Evolutionary conservation across 2,797 vertebrate genomes (phyloP).

Genomic region (Pelobates cultripes): DNA sequence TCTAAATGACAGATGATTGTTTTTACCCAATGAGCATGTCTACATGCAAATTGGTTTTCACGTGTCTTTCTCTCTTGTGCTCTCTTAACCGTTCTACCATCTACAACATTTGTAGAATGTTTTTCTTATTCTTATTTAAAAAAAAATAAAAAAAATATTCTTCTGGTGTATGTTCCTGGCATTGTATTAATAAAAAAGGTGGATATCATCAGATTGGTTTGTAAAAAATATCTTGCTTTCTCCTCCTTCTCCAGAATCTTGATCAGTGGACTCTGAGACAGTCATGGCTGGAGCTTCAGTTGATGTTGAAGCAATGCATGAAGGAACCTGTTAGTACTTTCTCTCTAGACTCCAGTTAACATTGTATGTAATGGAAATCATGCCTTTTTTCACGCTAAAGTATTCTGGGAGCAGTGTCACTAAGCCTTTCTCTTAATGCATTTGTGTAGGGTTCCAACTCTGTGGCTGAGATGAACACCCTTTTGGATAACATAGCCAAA

Average conservation of each 20-base stretch:
- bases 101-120: no score
- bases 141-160: no score
- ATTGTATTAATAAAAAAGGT: no score
- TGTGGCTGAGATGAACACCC: constrained; percentile 75
- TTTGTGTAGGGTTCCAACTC: constrained; percentile 71
- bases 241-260: constrained; percentile 65
- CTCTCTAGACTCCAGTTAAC: constrained; percentile 52
- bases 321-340: constrained; percentile 74
- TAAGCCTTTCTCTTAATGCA: constrained; percentile 54
- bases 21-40: no score
- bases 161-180: no score
- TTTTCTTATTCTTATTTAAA: no score
- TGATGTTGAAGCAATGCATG: constrained; percentile 76
- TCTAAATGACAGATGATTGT: no score
- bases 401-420: background rate
- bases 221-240: background rate
- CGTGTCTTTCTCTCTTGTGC: no score
- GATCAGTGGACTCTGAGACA: constrained; percentile 77
- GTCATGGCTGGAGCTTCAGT: constrained; percentile 75
- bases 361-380: constrained; percentile 50
- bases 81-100: no score
- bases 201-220: no score
- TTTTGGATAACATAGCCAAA: constrained; percentile 76
- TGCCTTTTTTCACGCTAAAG: constrained; percentile 27
- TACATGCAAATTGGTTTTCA: no score